Evolutionary conservation across 64 coral and sea anemone species (phyloP).

Genomic region (Pachyseris speciosa): DNA sequence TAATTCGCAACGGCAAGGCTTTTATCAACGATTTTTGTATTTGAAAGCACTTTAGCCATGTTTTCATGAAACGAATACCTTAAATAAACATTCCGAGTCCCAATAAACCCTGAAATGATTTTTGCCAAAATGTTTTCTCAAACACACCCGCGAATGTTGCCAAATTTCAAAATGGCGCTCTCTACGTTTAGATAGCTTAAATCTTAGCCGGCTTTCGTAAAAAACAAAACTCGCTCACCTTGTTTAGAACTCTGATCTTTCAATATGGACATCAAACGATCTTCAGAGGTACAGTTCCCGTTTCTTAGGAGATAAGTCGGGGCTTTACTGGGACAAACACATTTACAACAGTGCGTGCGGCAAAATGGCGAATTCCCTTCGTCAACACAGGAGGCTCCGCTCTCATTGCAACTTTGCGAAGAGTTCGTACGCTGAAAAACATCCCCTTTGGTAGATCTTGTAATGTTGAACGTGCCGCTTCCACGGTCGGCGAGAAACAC

Average conservation of each 20-base stretch:
- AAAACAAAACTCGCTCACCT: not conserved
- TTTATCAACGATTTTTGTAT: not conserved
- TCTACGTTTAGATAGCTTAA: not conserved
- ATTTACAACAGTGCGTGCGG: not conserved
- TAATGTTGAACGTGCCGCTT: constrained; percentile 16
- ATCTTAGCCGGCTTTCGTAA: not conserved
- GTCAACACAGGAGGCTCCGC: constrained; percentile 1
- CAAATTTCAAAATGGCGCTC: not conserved
- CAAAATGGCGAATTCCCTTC: constrained; percentile 37
- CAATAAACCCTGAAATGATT: too few species aligned
- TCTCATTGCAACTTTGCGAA: constrained; percentile 22
- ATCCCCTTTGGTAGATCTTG: constrained; percentile 16
- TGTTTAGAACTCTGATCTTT: constrained; percentile 15
- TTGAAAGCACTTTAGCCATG: not conserved
- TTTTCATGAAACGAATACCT: too few species aligned
- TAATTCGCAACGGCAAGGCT: not conserved
- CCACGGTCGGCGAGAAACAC: constrained; percentile 3
- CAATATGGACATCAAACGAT: constrained; percentile 8
- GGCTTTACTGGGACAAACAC: not conserved
- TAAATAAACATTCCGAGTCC: not conserved
- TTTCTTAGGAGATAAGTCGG: constrained; percentile 26
- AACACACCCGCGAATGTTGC: not conserved
- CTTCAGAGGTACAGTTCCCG: constrained; percentile 15
- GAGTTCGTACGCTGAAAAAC: constrained; percentile 18
- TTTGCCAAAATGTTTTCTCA: not conserved